These are phyloP conservation scores for Aphrophora alni DNA, from an alignment of 2,888 invertebrate genomes.

Conservation along the genomic window DNA sequence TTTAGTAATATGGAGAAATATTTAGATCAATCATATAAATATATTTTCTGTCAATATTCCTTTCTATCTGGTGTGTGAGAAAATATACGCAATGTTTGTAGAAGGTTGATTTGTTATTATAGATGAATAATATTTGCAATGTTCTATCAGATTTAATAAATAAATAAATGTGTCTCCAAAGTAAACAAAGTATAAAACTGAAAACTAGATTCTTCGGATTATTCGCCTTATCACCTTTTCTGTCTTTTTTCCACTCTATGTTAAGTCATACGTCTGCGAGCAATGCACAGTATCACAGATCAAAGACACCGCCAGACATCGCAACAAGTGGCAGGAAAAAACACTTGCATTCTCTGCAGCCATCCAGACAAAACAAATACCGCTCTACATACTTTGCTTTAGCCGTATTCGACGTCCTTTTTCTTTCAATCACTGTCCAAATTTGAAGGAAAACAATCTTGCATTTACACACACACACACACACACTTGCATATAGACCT, in stretches of 20 bases:
- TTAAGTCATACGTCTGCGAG: constrained; percentile 2
- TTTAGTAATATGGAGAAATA: too few species aligned
- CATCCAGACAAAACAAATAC: not conserved
- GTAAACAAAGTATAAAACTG: not conserved
- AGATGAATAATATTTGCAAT: not conserved
- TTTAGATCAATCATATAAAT: too few species aligned
- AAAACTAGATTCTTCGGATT: not conserved
- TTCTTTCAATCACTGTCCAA: not conserved
- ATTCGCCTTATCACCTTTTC: constrained; percentile 2
- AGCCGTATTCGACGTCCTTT: not conserved
- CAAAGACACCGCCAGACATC: not conserved
- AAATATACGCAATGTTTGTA: too few species aligned
- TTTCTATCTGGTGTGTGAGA: too few species aligned
- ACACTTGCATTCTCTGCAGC: constrained; percentile 2
- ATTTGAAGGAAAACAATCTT: not conserved
- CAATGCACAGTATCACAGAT: not conserved
- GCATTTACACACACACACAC: not conserved
- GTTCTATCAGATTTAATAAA: not conserved
- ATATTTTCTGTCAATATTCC: too few species aligned
- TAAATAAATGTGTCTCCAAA: not conserved
- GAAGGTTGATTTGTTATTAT: too few species aligned
- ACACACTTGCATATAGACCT: too few species aligned
- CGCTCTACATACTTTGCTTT: not conserved
- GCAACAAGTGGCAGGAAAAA: constrained; percentile 4
- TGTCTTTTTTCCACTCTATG: not conserved